These are phyloP conservation scores for Eupristina koningsbergeri DNA, from an alignment of 1,140 invertebrate genomes.

Conservation along the genomic window DNA sequence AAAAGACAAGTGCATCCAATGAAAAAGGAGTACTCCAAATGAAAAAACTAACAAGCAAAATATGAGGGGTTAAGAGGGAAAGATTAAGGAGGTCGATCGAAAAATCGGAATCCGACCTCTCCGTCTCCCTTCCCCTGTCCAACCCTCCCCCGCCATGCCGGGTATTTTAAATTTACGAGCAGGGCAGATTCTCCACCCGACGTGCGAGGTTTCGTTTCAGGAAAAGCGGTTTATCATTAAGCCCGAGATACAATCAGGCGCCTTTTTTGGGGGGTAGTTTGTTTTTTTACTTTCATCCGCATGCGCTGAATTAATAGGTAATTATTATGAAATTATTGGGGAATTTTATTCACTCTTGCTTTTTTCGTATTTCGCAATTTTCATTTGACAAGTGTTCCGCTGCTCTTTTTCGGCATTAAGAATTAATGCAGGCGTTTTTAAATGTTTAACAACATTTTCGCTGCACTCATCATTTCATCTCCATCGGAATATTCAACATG, in stretches of 20 bases:
- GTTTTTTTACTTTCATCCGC: not conserved
- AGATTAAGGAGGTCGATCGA: not conserved
- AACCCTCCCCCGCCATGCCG: not conserved
- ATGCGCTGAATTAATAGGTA: constrained; percentile 9
- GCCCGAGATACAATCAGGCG: constrained; percentile 26
- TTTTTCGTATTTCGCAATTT: not conserved
- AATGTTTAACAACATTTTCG: not conserved
- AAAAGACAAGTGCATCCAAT: not conserved
- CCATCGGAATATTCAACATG: too few species aligned
- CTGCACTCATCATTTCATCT: too few species aligned
- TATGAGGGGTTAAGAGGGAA: not conserved
- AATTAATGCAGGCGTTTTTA: not conserved
- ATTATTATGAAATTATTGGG: constrained; percentile 20
- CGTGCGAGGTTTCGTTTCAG: not conserved
- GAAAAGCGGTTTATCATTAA: constrained; percentile 14
- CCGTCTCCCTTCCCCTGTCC: not conserved
- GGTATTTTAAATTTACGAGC: constrained; percentile 31
- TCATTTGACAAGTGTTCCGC: not conserved
- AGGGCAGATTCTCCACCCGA: not conserved
- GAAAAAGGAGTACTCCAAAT: not conserved
- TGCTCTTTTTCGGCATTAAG: not conserved
- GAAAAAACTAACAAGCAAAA: not conserved
- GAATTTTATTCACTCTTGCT: constrained; percentile 13
- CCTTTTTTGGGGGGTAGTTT: not conserved
- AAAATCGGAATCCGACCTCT: not conserved